Percentiles rank a stretch among this genome's conserved stretches.
These are phyloP conservation scores for Calyptomena viridis DNA, from an alignment of 2,113 vertebrate species.

Conservation along the genomic window DNA sequence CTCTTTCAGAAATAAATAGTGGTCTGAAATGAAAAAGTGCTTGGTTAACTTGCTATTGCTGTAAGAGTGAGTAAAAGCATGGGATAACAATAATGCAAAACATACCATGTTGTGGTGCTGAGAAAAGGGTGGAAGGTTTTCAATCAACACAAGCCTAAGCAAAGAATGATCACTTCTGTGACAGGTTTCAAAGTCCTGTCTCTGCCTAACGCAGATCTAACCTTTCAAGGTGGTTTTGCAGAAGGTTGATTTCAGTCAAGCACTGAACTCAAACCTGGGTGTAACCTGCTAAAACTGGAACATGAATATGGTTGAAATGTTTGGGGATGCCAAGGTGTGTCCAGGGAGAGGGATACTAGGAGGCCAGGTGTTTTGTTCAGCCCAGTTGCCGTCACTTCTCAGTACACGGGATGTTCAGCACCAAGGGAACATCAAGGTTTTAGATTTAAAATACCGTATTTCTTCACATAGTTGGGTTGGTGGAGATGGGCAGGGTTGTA, in stretches of 20 bases:
- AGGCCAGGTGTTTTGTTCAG: background rate
- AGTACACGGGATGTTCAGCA: background rate
- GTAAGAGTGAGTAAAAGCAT: constrained; percentile 20
- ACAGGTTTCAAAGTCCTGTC: constrained; percentile 12
- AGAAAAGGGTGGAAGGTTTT: background rate
- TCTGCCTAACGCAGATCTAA: background rate
- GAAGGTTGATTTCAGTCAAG: background rate
- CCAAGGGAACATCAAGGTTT: background rate
- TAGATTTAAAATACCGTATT: background rate
- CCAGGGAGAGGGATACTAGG: fast-evolving
- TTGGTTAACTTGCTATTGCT: constrained; percentile 52
- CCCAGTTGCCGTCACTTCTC: background rate
- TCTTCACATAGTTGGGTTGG: background rate
- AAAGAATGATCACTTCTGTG: constrained; percentile 29
- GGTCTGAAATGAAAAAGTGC: constrained; percentile 56
- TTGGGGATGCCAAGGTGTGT: background rate
- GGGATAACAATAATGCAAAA: constrained; percentile 14
- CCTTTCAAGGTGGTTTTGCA: constrained; percentile 38
- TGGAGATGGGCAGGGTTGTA: background rate
- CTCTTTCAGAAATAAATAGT: constrained; percentile 67
- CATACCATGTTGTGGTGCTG: background rate
- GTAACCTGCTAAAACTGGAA: background rate
- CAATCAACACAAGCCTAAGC: background rate
- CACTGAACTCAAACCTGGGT: background rate
- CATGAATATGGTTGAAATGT: background rate